Percentiles rank a stretch among this genome's conserved stretches.
These are phyloP conservation scores for Sebastes taczanowskii DNA, from an alignment of 2,797 vertebrate genomes.

Conservation along the genomic window DNA sequence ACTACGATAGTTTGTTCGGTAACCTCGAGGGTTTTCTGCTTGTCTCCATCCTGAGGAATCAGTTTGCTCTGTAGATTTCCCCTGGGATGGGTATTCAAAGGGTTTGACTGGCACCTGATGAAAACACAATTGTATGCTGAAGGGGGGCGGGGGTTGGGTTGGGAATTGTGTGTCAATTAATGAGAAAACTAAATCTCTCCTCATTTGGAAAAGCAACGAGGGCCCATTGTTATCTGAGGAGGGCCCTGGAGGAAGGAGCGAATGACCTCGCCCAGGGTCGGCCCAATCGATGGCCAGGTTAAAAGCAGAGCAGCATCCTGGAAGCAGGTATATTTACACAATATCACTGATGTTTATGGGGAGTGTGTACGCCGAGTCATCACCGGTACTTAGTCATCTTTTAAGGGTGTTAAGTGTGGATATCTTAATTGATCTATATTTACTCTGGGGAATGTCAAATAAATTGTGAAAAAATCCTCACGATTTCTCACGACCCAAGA, in stretches of 20 bases:
- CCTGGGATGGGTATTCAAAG: neutral
- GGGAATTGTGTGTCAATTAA: constrained; percentile 36
- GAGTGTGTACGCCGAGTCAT: neutral
- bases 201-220: constrained; percentile 28
- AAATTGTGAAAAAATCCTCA: neutral
- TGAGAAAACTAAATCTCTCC: constrained; percentile 48
- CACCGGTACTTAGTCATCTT: neutral
- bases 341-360: constrained; percentile 15
- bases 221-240: constrained; percentile 43
- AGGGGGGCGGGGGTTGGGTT: neutral
- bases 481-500: neutral
- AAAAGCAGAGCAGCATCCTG: constrained; percentile 39
- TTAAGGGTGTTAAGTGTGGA: neutral
- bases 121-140: constrained; percentile 37
- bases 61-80: constrained; percentile 46
- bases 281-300: constrained; percentile 53
- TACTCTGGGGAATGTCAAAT: neutral
- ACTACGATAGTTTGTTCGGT: neutral
- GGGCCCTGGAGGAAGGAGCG: constrained; percentile 31
- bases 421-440: neutral
- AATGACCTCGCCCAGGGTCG: constrained; percentile 39
- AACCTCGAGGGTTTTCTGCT: neutral
- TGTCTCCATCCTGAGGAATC: neutral
- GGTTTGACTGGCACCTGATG: constrained; percentile 34
- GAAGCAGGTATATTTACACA: constrained; percentile 16